These are phyloP conservation scores for Castor canadensis DNA, from an alignment of 2,113 vertebrate species.

Conservation along the genomic window DNA sequence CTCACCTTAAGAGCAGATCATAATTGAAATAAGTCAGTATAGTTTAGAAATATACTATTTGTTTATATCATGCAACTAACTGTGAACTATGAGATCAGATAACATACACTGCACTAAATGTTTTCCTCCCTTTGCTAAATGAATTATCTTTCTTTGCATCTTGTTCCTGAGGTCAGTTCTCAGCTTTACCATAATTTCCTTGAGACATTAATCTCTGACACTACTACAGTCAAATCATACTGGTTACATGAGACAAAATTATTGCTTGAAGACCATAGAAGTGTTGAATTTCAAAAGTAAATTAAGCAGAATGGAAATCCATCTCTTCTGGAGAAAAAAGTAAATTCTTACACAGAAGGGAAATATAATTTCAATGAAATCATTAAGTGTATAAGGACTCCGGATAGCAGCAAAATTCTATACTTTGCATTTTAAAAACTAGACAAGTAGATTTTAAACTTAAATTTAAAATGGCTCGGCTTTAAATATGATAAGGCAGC, in stretches of 20 bases:
- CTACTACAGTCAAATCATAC: not conserved
- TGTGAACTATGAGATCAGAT: not conserved
- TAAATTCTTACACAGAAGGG: not conserved
- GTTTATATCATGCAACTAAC: not conserved
- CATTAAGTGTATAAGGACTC: not conserved
- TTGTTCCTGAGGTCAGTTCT: not conserved
- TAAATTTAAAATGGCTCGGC: not conserved
- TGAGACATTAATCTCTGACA: not conserved
- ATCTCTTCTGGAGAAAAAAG: not conserved
- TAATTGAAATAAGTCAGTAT: not conserved
- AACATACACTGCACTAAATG: not conserved
- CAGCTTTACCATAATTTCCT: not conserved
- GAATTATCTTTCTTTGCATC: not conserved
- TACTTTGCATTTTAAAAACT: not conserved
- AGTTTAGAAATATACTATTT: not conserved
- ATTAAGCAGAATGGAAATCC: not conserved
- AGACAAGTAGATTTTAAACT: not conserved
- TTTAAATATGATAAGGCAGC: not conserved
- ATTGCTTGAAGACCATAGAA: not conserved
- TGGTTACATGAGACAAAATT: not conserved
- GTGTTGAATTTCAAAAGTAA: not conserved
- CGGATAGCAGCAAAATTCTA: not conserved
- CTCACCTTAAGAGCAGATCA: not conserved
- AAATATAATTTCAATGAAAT: slow-evolving; percentile 20
- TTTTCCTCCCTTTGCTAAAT: not conserved